Conservation (phyloP, 2,888 invertebrate genomes). For the Lochmaea crataegi region DNA sequence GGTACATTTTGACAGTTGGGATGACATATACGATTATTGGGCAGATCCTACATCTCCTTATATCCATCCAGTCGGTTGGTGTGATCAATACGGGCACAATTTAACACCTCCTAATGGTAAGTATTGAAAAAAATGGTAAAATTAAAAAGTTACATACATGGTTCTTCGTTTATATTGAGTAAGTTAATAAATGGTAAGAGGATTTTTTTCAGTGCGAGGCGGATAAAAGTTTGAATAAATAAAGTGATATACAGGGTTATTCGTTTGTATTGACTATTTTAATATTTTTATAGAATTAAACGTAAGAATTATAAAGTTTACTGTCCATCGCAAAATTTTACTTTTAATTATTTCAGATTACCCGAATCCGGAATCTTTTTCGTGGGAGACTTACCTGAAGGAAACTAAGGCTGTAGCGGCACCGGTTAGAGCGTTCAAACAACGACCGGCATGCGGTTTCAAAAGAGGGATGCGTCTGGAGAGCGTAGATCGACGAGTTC, state of each 20-base stretch:
- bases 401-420: constrained; percentile 81
- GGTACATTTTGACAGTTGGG: constrained; percentile 96
- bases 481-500: constrained; percentile 85
- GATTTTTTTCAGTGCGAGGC: no score
- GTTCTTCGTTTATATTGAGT: no score
- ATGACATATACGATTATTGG: constrained; percentile 96
- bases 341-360: constrained; percentile 66
- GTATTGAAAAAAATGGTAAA: neutral
- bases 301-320: no score
- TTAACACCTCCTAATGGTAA: constrained; percentile 87
- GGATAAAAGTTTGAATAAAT: no score
- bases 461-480: constrained; percentile 88
- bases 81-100: constrained; percentile 80
- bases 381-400: constrained; percentile 86
- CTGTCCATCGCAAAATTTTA: no score
- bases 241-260: no score
- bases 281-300: no score
- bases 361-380: constrained; percentile 78
- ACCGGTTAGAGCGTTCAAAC: constrained; percentile 84
- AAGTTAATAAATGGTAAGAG: no score
- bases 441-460: constrained; percentile 82
- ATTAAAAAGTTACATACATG: no score
- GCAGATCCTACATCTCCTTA: constrained; percentile 90
- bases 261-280: neutral
- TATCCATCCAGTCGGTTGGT: constrained; percentile 95